Evolutionary conservation across 2,113 vertebrate genomes (phyloP), one percentile per base, ranked within the genome.

Genomic region (Saimiri boliviensis): DNA sequence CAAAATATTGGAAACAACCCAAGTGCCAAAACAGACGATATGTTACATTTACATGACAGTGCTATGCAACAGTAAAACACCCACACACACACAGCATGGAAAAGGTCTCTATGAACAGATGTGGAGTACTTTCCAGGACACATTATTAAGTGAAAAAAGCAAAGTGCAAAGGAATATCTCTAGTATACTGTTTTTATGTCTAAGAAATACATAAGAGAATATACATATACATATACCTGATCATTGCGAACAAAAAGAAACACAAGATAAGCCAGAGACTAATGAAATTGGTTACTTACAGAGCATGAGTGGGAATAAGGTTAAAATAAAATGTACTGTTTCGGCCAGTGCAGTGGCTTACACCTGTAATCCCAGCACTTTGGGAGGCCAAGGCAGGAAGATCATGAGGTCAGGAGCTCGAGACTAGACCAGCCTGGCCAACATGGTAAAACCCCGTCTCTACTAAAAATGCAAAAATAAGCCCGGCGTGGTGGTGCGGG

Each of bases 11-110:
- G 40, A 54, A 85, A 93, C 35, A 32, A 47, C 10, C 37, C 35
- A 47, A 77, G 89, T 30, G 32, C 23, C 37, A 45, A 47, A 42
- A 86, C 11, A 70, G 47, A 23, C 9, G 1, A 76, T 16, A 20
- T 0, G n/a, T n/a, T 25, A 12, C 37, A 45, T 8, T 6, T 10
- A 60, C 37, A 82, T 0, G 8, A 27, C 12, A 7, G 20, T 1
- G 4, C 32, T 32, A 35, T 0, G 4, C 13, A 56, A 77, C n/a
- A 6, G 4, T 11, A 7, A 86, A 23, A 76, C 5, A 63, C 60
- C 30, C 27, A 63, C 58, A 60, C 11, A 63, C 27, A 60, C 27
- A 63, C 60, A 63, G 47, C 11, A 30, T 47, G 54, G 19, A 1
- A 35, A 90, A 5, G 2, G 37, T 14, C 30, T 74, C 66, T 10